Conservation (phyloP, 2,797 vertebrate species). For the Molossus alvarezi region DNA sequence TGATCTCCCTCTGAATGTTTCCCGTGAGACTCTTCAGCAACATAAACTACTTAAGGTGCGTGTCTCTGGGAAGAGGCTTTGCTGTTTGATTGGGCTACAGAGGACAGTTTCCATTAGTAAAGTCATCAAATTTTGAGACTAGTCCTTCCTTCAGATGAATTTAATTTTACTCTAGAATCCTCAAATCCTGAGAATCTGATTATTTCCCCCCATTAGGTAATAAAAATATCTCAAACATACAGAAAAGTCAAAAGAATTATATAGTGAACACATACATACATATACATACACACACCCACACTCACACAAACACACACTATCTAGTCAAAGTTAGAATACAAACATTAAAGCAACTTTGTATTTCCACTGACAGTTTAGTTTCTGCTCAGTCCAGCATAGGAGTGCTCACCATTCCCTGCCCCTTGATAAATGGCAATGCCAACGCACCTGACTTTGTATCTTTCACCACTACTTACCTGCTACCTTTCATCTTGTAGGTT, state of each 20-base stretch:
- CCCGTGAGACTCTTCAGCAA: constrained; percentile 99
- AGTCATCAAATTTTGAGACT: neutral
- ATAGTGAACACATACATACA: neutral
- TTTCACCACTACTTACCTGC: neutral
- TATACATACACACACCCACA: neutral
- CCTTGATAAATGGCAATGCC: neutral
- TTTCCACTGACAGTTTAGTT: neutral
- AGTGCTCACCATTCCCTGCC: neutral
- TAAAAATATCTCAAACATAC: neutral
- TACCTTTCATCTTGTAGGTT: neutral
- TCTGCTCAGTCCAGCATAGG: neutral
- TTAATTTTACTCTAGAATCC: constrained; percentile 4
- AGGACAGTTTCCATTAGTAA: neutral
- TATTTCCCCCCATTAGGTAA: neutral
- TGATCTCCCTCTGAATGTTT: constrained; percentile 98
- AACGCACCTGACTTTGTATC: neutral
- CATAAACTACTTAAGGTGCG: constrained; percentile 98
- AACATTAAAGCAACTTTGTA: neutral
- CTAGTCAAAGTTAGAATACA: neutral
- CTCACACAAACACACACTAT: too few relatives aligned
- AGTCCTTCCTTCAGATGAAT: neutral
- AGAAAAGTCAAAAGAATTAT: neutral
- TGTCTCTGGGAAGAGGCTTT: neutral
- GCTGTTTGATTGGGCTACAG: neutral
- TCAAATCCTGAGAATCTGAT: neutral